Conservation (phyloP, 2,888 invertebrate genomes). For the Psylliodes chrysocephalus region DNA sequence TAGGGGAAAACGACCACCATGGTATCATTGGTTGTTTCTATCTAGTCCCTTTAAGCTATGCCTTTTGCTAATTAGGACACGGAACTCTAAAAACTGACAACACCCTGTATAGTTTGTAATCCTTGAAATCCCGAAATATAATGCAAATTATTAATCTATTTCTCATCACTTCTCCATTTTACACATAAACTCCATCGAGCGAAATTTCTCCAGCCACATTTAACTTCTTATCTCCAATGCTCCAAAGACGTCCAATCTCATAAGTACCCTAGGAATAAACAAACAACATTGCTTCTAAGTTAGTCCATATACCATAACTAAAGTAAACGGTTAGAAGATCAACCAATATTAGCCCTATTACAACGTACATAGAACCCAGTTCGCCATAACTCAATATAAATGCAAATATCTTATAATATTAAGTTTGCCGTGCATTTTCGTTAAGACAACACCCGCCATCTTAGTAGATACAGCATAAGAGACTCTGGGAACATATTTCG, state of each 20-base stretch:
- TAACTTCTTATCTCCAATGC: conserved; percentile 28
- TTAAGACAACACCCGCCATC: conserved; percentile 61
- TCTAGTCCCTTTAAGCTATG: too few relatives aligned
- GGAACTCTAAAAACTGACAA: too few relatives aligned
- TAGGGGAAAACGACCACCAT: too few relatives aligned
- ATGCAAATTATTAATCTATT: too few relatives aligned
- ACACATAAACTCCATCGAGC: too few relatives aligned
- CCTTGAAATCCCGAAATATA: too few relatives aligned
- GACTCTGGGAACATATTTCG: conserved; percentile 47
- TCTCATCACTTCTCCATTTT: too few relatives aligned
- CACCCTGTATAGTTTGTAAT: too few relatives aligned
- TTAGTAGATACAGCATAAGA: too few relatives aligned
- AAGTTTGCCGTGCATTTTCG: conserved; percentile 63
- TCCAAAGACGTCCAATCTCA: conserved; percentile 24
- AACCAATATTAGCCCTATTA: conserved; percentile 64
- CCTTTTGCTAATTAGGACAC: too few relatives aligned
- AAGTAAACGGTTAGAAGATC: conserved; percentile 62
- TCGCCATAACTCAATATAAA: conserved; percentile 64
- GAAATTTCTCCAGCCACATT: conserved; percentile 7
- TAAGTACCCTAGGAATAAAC: conserved; percentile 51
- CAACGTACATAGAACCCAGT: conserved; percentile 56
- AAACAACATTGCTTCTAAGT: conserved; percentile 61
- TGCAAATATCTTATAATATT: conserved; percentile 65
- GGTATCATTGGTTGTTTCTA: too few relatives aligned
- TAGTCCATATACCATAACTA: conserved; percentile 61